These are phyloP conservation scores for Euwallacea fornicatus DNA, from an alignment of 1,140 invertebrate species.

Conservation along the genomic window DNA sequence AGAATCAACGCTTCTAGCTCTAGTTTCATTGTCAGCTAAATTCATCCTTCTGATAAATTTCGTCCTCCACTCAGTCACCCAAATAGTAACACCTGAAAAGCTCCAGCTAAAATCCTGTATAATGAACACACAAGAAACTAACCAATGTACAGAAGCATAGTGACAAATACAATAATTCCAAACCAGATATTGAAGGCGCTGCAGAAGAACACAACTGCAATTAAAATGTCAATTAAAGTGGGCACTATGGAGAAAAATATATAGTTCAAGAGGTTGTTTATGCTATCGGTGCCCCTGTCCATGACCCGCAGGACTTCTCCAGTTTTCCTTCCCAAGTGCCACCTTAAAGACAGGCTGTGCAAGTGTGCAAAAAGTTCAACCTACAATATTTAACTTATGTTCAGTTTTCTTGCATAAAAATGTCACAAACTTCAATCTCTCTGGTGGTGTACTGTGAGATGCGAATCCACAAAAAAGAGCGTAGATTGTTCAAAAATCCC, in stretches of 20 bases:
- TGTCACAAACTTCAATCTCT: constrained; percentile 76
- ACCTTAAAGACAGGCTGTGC: constrained; percentile 81
- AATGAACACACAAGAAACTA: constrained; percentile 52
- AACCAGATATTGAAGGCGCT: constrained; percentile 90
- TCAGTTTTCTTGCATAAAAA: not conserved
- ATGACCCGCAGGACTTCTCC: constrained; percentile 93
- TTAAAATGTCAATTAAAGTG: constrained; percentile 87
- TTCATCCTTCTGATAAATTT: constrained; percentile 94
- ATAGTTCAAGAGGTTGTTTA: constrained; percentile 89
- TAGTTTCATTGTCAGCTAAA: constrained; percentile 85
- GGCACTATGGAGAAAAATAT: constrained; percentile 87
- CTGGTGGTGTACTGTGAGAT: constrained; percentile 95
- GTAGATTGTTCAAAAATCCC: constrained; percentile 89
- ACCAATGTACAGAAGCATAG: constrained; percentile 93
- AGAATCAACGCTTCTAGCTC: constrained; percentile 93
- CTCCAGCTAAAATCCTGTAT: not conserved
- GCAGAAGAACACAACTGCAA: constrained; percentile 91
- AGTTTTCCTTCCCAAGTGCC: constrained; percentile 92
- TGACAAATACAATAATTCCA: constrained; percentile 88
- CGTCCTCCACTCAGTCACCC: constrained; percentile 93
- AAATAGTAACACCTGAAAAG: constrained; percentile 75
- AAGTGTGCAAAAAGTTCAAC: constrained; percentile 82
- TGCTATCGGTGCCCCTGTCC: constrained; percentile 93
- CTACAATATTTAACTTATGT: constrained; percentile 52
- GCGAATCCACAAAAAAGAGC: constrained; percentile 91